A percentile compares a stretch with the other conserved stretches of the same genome.
Conservation (phyloP, 1,140 invertebrate species). For the Linepithema humile region DNA sequence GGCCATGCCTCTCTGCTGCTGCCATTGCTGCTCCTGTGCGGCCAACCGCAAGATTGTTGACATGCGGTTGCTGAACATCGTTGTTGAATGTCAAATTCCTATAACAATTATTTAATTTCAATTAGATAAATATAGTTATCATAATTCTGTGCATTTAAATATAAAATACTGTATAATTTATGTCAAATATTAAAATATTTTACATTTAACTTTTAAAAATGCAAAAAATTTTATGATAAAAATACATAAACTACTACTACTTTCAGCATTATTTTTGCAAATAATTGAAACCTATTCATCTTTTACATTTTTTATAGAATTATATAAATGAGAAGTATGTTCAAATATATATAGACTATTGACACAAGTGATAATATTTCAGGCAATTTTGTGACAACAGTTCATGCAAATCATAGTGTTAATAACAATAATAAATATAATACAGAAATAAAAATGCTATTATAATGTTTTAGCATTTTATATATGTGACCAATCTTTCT, state of each 20-base stretch:
- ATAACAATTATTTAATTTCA: background rate
- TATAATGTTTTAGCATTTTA: background rate
- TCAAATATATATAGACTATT: background rate
- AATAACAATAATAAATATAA: background rate
- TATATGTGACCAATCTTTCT: background rate
- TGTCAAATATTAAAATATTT: background rate
- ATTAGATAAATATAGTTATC: background rate
- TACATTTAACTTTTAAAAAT: background rate
- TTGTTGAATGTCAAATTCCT: slow-evolving; percentile 3
- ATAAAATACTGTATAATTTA: background rate
- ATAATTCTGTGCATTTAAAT: background rate
- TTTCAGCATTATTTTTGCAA: background rate
- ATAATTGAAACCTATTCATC: background rate
- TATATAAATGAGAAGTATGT: background rate
- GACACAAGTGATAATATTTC: background rate
- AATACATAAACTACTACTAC: background rate
- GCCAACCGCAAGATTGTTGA: slow-evolving; percentile 63
- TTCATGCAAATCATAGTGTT: background rate
- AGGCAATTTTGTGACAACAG: background rate
- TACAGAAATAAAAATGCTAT: background rate
- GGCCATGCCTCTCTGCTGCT: slow-evolving; percentile 95
- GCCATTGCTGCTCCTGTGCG: slow-evolving; percentile 81
- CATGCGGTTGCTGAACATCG: slow-evolving; percentile 62
- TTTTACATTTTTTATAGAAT: background rate
- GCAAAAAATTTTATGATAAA: background rate